Base-by-base conservation (phyloP, 1,140 invertebrate genomes). In the Thrips palmi region DNA sequence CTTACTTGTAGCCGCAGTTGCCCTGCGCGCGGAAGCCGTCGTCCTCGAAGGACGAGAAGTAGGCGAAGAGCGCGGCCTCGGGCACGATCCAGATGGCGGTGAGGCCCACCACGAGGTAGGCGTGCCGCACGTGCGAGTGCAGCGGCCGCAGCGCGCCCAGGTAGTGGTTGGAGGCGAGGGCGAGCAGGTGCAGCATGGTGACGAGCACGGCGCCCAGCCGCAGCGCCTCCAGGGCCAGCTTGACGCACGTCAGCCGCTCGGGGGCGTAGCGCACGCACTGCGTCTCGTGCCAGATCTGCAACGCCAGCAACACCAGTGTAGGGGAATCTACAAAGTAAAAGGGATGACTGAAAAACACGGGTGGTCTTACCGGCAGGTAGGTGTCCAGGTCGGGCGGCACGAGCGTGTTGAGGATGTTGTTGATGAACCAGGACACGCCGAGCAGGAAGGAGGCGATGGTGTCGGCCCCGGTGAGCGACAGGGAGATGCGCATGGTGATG, bases 91-190 rank as follows among this genome's bases (percentile, higher is more conserved):
- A 76, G 4, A 74, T 51, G 6, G 62, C 30, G 7, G 60, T 45
- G 10, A 65, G 59, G n/a, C 60, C 49, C 10, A 58, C 41, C 18
- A 51, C 56, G 1, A 61, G 58, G 14, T 54, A 57, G 22, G 56
- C 49, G 22, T 59, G 55, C 1, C 66, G 69, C 50, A 70, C 58
- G 5, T 63, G 65, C 2, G 63, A 58, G 38, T 74, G 71, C 2
- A 76, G 57, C 0, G 73, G 73, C 41, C 62, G 58, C 4, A 68
- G 48, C 25, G 68, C 70, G 12, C 73, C 73, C 14, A 74, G 54
- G 52, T 72, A 76, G 47, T 80, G 77, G 50, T 77, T 76, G 12
- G 74, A 50, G 4, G 74, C 71, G 21, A 80, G 57, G 2, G 67
- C 66, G 10, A 75, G 47, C 4, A 80, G 57, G 51, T 79, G 76